A percentile compares a stretch with the other conserved stretches of the same genome.
Evolutionary conservation across 2,888 invertebrate species (phyloP).

Genomic region (Clanis bilineata): DNA sequence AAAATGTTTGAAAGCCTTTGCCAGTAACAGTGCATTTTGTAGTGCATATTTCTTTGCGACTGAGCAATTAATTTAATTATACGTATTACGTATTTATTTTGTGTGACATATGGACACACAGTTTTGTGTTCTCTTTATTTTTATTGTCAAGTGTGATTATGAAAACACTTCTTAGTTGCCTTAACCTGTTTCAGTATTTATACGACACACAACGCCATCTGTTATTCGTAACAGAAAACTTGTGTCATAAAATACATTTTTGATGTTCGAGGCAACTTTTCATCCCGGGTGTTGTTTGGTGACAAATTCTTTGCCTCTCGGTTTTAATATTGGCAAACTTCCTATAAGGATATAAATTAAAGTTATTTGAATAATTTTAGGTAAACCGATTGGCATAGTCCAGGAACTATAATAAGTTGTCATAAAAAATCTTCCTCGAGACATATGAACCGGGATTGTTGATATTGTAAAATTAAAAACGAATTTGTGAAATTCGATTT

Average conservation of each 20-base stretch:
- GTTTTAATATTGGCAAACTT: not conserved
- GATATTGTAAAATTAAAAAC: conserved; percentile 22
- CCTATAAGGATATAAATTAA: not conserved
- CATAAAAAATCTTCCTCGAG: conserved; percentile 22
- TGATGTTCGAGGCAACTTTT: not conserved
- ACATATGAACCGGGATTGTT: conserved; percentile 17
- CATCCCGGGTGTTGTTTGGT: not conserved
- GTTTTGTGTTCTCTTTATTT: not conserved
- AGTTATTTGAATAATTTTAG: not conserved
- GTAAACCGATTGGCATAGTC: conserved; percentile 17
- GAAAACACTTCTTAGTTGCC: conserved; percentile 2
- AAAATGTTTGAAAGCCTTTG: conserved; percentile 37
- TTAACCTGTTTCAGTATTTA: not conserved
- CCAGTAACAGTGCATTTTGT: conserved; percentile 77
- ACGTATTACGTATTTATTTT: conserved; percentile 18
- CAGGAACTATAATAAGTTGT: not conserved
- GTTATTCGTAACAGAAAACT: not conserved
- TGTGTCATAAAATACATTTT: not conserved
- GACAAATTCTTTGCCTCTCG: not conserved
- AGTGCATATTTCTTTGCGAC: conserved; percentile 57
- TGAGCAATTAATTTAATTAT: conserved; percentile 42
- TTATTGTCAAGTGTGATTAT: not conserved
- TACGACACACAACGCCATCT: not conserved
- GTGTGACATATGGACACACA: conserved; percentile 16
- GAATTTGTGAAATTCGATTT: conserved; percentile 71